These are phyloP conservation scores for Microcebus ravelobensis DNA, from an alignment of 2,113 vertebrate genomes.

Conservation along the genomic window DNA sequence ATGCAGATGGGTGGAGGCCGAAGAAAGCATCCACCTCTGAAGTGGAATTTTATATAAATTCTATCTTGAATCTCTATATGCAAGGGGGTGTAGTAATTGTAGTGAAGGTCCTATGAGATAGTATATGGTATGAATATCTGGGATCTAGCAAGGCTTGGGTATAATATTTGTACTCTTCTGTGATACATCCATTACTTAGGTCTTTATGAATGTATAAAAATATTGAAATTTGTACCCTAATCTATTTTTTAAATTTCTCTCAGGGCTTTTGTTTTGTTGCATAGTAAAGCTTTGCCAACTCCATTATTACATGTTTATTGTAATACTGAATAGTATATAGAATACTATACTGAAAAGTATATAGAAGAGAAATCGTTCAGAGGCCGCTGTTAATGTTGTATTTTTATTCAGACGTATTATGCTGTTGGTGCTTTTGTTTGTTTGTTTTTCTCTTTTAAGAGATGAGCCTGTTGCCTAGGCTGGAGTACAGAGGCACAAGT, in stretches of 20 bases:
- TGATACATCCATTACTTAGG: not conserved
- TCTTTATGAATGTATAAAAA: constrained; percentile 20
- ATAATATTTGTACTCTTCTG: not conserved
- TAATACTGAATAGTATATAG: constrained; percentile 37
- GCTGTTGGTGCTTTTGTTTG: not conserved
- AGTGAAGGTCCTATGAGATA: not conserved
- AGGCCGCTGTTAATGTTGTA: not conserved
- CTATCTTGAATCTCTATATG: not conserved
- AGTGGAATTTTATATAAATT: constrained; percentile 1
- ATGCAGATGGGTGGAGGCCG: no score
- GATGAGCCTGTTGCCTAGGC: no score
- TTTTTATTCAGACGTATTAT: not conserved
- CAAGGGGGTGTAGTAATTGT: not conserved
- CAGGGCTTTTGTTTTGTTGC: constrained; percentile 28
- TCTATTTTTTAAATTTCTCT: constrained; percentile 35
- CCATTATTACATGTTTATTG: not conserved
- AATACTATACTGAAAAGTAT: not conserved
- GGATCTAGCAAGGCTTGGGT: not conserved
- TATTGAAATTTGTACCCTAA: constrained; percentile 32
- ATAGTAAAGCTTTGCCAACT: not conserved
- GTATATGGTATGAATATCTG: not conserved
- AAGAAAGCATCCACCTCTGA: not conserved
- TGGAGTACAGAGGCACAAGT: no score
- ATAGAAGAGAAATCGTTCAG: not conserved
- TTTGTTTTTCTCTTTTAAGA: no score